Evolutionary conservation across 2,888 invertebrate genomes (phyloP), one percentile per base, ranked within the genome.

Genomic region (Drosophila pegasa): DNA sequence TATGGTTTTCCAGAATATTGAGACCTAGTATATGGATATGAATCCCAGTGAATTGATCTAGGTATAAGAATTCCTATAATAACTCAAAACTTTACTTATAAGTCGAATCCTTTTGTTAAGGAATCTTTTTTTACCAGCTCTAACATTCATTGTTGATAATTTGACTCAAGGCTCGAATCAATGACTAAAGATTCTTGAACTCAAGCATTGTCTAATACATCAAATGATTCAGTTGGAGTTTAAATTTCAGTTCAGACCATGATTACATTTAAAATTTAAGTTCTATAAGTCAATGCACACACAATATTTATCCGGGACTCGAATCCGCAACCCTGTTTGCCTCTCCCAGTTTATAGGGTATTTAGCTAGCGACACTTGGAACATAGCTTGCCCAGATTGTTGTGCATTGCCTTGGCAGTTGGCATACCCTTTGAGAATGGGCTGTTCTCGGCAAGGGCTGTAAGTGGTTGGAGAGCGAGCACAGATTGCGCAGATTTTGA

Each of bases 401-500:
- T 14, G 14, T 14, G 22, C 14, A 2, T 10, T n/a, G 3, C n/a
- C 8, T 31, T 10, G 0, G 25, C 50, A 12, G 5, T n/a, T 18
- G 14, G 16, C 43, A 45, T 61, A 22, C 20, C 61, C 43, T 10
- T n/a, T 27, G 61, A 6, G 22, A 14, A 0, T 9, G 2, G 9
- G 31, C 20, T 10, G 22, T 1, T 2, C 3, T 2, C 3, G 3
- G 14, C 31, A 8, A 6, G 37, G 77, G 62, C 55, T 55, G 62
- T 52, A 14, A 10, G 14, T 43, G 35, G 62, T 31, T 16, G 27
- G 50, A 22, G 33, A 29, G 37, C 25, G 48, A 8, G 33, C 60
- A 55, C 79, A 70, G 88, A 79, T 83, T 83, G 78, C 82, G 71
- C 79, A 75, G 76, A 74, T 75, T 75, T 68, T 35, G 55, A 87